Percentiles rank a stretch among this genome's conserved stretches.
Evolutionary conservation across 2,888 invertebrate genomes (phyloP).

Genomic region (Melikaiella ostensackeni): DNA sequence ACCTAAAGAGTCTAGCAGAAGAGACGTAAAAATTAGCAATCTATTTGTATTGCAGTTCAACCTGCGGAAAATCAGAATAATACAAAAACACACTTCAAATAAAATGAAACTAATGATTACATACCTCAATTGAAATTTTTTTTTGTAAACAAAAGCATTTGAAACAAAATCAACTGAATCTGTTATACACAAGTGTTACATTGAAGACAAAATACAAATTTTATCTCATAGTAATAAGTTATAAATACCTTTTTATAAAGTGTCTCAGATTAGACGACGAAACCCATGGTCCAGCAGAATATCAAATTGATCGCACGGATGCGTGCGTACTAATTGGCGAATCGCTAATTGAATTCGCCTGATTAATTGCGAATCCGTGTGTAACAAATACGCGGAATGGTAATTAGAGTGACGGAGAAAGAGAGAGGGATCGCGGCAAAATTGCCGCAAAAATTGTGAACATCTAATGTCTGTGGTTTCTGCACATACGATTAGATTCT

Average conservation of each 20-base stretch:
- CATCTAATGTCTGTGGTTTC: constrained; percentile 19
- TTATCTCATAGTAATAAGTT: neutral
- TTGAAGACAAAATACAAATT: no score
- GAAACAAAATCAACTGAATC: neutral
- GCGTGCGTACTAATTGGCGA: constrained; percentile 72
- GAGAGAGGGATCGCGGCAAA: constrained; percentile 44
- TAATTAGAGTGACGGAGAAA: constrained; percentile 60
- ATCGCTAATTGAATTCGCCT: constrained; percentile 74
- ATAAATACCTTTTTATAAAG: neutral
- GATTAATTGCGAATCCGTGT: constrained; percentile 73
- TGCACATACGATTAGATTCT: constrained; percentile 3
- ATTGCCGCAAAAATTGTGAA: constrained; percentile 43
- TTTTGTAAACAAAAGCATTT: neutral
- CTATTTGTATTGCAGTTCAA: neutral
- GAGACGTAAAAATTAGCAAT: neutral
- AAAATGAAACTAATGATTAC: neutral
- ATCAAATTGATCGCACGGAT: constrained; percentile 60
- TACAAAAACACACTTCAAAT: neutral
- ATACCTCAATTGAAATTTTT: neutral
- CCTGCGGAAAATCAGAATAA: neutral
- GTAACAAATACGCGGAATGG: constrained; percentile 71
- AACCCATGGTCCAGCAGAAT: neutral
- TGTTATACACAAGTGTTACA: no score
- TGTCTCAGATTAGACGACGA: neutral
- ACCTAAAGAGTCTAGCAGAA: neutral